Percentiles rank a stretch among this genome's conserved stretches.
Evolutionary conservation across 2,113 vertebrate genomes (phyloP).

Genomic region (Saccopteryx bilineata): DNA sequence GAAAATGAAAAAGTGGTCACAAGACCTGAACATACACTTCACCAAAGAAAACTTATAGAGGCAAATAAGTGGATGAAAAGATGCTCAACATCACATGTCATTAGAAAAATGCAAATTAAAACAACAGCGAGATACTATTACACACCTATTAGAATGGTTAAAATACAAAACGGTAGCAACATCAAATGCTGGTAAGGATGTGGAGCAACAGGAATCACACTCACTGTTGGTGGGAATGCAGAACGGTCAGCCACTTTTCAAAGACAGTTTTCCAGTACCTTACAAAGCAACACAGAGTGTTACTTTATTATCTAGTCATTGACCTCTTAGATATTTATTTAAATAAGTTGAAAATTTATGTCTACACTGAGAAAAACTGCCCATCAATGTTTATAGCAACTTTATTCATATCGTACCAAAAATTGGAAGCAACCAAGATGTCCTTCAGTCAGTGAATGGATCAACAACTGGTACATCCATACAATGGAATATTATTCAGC

Average conservation of each 20-base stretch:
- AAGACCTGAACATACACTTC: not conserved
- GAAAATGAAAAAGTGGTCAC: not conserved
- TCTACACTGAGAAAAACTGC: not conserved
- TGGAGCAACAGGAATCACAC: not conserved
- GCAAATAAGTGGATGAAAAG: not conserved
- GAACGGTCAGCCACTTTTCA: not conserved
- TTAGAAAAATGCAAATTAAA: not conserved
- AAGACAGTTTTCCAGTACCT: slow-evolving; percentile 12
- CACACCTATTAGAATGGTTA: not conserved
- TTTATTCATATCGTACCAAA: not conserved
- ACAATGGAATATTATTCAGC: not conserved
- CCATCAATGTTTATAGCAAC: not conserved
- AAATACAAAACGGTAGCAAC: not conserved
- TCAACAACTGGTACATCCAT: not conserved
- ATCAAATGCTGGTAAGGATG: not conserved
- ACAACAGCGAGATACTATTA: not conserved
- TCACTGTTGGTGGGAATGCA: not conserved
- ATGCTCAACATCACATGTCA: too few relatives aligned
- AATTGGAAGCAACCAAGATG: not conserved
- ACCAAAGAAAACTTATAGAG: not conserved
- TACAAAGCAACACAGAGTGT: not conserved
- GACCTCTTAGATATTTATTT: not conserved
- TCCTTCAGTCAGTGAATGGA: not conserved
- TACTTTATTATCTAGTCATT: not conserved
- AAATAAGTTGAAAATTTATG: not conserved